Conservation (phyloP, 2,888 invertebrate species). For the Caenorhabditis wallacei region DNA sequence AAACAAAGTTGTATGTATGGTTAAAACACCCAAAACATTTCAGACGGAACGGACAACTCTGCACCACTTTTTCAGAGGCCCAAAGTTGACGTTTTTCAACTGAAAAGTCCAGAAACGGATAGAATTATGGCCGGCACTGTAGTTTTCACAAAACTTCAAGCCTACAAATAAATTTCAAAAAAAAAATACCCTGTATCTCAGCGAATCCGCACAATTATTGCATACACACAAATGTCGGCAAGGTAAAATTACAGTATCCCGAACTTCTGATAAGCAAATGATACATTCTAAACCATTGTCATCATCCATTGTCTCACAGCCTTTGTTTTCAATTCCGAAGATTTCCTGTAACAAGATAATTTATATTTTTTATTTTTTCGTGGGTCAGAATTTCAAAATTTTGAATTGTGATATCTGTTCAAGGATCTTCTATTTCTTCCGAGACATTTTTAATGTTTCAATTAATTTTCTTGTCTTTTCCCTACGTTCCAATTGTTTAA, state of each 20-base stretch:
- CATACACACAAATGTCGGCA: conserved; percentile 97
- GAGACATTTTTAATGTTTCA: neutral
- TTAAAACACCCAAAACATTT: no score
- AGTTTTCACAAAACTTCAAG: no score
- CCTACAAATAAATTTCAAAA: no score
- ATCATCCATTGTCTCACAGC: conserved; percentile 85
- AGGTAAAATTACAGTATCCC: conserved; percentile 97
- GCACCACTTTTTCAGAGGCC: no score
- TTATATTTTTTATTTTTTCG: neutral
- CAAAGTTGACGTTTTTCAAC: no score
- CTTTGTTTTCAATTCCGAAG: conserved; percentile 98
- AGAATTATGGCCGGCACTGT: no score
- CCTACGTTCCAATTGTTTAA: neutral
- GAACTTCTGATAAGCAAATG: conserved; percentile 96
- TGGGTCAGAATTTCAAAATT: neutral
- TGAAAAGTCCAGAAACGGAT: no score
- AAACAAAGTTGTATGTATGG: no score
- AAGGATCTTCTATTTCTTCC: neutral
- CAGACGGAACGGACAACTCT: no score
- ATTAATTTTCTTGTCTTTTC: neutral
- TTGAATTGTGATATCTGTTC: no score
- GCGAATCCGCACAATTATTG: conserved; percentile 96
- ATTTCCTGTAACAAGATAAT: conserved; percentile 91
- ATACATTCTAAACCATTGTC: conserved; percentile 98
- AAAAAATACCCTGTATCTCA: conserved; percentile 92